Base-by-base conservation (phyloP, 2,888 invertebrate species). In the Drosophila longiperda region DNA sequence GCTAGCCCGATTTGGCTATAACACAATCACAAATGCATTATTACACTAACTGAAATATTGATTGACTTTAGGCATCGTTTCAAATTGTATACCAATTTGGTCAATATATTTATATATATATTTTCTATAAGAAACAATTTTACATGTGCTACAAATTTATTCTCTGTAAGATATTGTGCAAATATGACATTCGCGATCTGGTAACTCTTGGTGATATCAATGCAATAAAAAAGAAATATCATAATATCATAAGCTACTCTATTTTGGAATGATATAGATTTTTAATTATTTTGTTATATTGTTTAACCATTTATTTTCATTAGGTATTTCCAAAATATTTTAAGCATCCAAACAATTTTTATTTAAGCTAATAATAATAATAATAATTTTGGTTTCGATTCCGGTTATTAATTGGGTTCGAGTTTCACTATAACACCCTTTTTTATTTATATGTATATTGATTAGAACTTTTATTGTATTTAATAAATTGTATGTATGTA, bases 191-290 rank as follows among this genome's bases (percentile, higher is more conserved):
- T 11, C 0, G 2, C n/a, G 11, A 20, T 42, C 11, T 42, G 20
- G 6, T 20, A 3, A 42, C 6, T 20, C 12, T 12, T 20, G 20
- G 12, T 20, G 11, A 20, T 20, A 7, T 45, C 12, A 42, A 45
- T 42, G 6, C 42, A 20, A 12, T 12, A 12, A 12, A 12, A 12
- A 20, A 12, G 7, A 20, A 12, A 20, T 20, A 20, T 42, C 1
- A 42, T 12, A 12, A 20, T 45, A 20, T 69, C 54, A n/a, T n/a
- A 81, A 75, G 76, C 66, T 80, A 66, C 50, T 82, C 66, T 72
- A 54, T 78, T 53, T 65, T 62, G 48, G 34, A 48, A 53, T 61
- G 29, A 54, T 59, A 42, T 45, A 45, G 55, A 58, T 70, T 23
- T 29, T 58, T 62, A 40, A 29, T 62, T 63, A 42, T 34, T 64